Conservation (phyloP, 2,113 vertebrate species). For the Maccullochella peelii region DNA sequence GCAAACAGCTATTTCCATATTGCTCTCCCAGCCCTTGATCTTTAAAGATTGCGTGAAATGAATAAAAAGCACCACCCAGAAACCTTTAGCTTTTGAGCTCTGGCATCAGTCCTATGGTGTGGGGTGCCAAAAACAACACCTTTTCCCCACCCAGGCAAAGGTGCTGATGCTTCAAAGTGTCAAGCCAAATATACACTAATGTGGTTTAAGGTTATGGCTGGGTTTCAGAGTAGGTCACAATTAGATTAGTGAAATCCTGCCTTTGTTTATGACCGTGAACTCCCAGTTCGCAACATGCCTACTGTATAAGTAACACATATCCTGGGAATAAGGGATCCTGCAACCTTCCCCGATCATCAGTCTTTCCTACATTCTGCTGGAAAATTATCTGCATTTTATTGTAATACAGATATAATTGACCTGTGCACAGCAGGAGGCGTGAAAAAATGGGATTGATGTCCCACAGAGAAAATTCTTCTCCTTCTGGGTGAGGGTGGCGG, state of each 20-base stretch:
- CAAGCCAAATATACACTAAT: slow-evolving; percentile 78
- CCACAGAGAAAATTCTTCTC: slow-evolving; percentile 72
- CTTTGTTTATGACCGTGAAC: slow-evolving; percentile 77
- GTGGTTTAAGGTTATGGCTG: slow-evolving; percentile 80
- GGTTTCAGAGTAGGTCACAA: slow-evolving; percentile 76
- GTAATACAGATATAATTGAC: slow-evolving; percentile 83
- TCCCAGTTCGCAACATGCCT: slow-evolving; percentile 53
- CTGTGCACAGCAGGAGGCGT: slow-evolving; percentile 66
- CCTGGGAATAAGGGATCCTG: slow-evolving; percentile 52
- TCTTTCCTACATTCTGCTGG: slow-evolving; percentile 65
- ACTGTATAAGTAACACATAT: slow-evolving; percentile 45
- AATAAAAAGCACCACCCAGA: slow-evolving; percentile 25
- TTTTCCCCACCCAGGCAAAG: slow-evolving; percentile 67
- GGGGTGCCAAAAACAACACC: slow-evolving; percentile 71
- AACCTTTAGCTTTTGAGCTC: slow-evolving; percentile 50
- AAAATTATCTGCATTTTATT: slow-evolving; percentile 76
- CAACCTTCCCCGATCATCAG: slow-evolving; percentile 58
- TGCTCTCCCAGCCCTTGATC: slow-evolving; percentile 23
- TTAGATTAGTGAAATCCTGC: slow-evolving; percentile 79
- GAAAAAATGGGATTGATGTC: slow-evolving; percentile 76
- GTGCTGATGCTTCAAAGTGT: slow-evolving; percentile 84
- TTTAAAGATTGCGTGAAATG: slow-evolving; percentile 52
- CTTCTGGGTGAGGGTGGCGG: slow-evolving; percentile 35
- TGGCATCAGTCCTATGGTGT: slow-evolving; percentile 62
- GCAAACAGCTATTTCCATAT: slow-evolving; percentile 51